Conservation (phyloP, 2,888 invertebrate species). For the Clitarchus hookeri region DNA sequence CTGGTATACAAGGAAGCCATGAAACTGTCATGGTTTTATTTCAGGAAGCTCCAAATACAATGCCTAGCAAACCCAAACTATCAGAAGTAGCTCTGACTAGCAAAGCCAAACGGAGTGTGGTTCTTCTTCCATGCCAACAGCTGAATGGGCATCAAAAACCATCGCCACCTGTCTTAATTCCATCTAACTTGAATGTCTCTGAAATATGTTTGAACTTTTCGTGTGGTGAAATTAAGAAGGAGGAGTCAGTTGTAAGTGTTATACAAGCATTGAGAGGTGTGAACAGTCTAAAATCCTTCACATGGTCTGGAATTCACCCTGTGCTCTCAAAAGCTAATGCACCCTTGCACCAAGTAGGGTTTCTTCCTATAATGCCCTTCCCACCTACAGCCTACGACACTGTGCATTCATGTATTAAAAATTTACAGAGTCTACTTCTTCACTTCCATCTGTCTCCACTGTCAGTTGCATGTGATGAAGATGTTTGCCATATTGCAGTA, state of each 20-base stretch:
- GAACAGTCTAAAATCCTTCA: neutral
- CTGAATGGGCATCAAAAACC: neutral
- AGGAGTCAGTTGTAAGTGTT: neutral
- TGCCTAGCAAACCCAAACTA: neutral
- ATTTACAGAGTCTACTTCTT: neutral
- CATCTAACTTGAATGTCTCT: neutral
- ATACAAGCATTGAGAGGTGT: neutral
- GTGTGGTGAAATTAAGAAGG: neutral
- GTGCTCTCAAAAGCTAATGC: neutral
- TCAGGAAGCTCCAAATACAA: neutral
- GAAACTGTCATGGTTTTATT: neutral
- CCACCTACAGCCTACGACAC: neutral
- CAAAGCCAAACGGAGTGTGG: neutral
- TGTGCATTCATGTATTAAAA: conserved; percentile 7
- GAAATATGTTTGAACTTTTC: neutral
- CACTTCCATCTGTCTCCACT: neutral
- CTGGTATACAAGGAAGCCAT: neutral
- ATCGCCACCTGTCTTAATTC: neutral
- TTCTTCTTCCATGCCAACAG: conserved; percentile 18
- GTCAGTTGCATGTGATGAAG: neutral
- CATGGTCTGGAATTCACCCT: neutral
- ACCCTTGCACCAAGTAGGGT: neutral
- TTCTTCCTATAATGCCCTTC: conserved; percentile 18
- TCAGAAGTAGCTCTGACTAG: neutral
- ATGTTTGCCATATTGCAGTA: neutral